A percentile compares a stretch with the other conserved stretches of the same genome.
Conservation (phyloP, 2,888 invertebrate species). For the Drosophila meridionalis region DNA sequence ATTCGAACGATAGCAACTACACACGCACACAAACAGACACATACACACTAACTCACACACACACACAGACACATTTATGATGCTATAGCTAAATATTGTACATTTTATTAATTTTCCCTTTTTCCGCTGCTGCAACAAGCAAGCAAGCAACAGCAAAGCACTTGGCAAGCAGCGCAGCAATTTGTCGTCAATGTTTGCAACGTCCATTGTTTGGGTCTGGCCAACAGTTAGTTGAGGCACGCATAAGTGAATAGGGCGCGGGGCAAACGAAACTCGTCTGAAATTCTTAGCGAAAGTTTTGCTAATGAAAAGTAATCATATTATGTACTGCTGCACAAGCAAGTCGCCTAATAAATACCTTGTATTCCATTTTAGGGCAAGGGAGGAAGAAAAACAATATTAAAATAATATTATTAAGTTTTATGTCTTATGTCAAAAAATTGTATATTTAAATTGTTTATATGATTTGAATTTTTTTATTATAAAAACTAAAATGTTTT, state of each 20-base stretch:
- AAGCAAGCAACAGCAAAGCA: slow-evolving; percentile 18
- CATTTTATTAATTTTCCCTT: slow-evolving; percentile 67
- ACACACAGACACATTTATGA: slow-evolving; percentile 9
- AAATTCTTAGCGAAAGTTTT: slow-evolving; percentile 27
- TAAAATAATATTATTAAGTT: background rate
- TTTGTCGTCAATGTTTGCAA: slow-evolving; percentile 53
- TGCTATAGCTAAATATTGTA: slow-evolving; percentile 63
- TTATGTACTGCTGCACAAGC: background rate
- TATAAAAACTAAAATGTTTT: too few species aligned
- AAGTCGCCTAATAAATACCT: background rate
- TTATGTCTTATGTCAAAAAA: background rate
- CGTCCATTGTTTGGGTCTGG: slow-evolving; percentile 16
- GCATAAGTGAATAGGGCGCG: slow-evolving; percentile 3
- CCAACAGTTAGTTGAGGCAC: background rate
- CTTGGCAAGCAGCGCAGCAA: slow-evolving; percentile 58
- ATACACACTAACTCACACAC: background rate
- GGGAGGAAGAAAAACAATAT: background rate
- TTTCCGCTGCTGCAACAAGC: slow-evolving; percentile 13
- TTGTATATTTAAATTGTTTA: background rate
- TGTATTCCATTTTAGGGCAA: background rate
- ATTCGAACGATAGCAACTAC: slow-evolving; percentile 20
- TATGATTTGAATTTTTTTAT: background rate
- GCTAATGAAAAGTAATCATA: slow-evolving; percentile 61
- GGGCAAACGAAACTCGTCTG: slow-evolving; percentile 5
- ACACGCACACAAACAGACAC: slow-evolving; percentile 3